These are phyloP conservation scores for Laticauda colubrina DNA, from an alignment of 2,113 vertebrate species.

Conservation along the genomic window DNA sequence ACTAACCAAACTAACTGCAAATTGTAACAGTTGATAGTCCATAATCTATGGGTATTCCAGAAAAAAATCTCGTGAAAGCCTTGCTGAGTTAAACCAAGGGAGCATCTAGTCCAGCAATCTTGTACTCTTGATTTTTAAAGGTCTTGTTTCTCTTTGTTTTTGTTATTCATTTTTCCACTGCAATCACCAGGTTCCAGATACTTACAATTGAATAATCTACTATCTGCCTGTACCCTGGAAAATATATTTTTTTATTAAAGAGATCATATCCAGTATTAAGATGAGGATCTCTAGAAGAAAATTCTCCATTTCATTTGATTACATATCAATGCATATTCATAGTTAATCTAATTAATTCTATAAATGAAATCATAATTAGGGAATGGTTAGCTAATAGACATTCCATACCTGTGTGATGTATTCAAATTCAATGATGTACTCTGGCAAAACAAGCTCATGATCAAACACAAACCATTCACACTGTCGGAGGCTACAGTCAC, in stretches of 20 bases:
- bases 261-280: not conserved
- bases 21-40: not conserved
- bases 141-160: not conserved
- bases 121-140: not conserved
- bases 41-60: not conserved
- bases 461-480: slow-evolving; percentile 83
- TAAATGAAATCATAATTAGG: not conserved
- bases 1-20: not conserved
- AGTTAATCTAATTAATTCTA: too few relatives aligned
- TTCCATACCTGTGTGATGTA: slow-evolving; percentile 71
- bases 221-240: not conserved
- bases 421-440: slow-evolving; percentile 80
- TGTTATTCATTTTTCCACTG: not conserved
- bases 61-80: not conserved
- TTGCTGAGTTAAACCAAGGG: not conserved
- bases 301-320: not conserved
- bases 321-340: too few relatives aligned
- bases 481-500: slow-evolving; percentile 64
- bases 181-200: not conserved
- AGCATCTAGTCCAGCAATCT: not conserved
- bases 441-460: slow-evolving; percentile 79
- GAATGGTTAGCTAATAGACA: not conserved
- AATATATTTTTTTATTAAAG: not conserved
- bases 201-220: not conserved
- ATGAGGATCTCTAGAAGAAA: not conserved